Conservation (phyloP, 1,140 invertebrate genomes). For the Ceratosolen fusciceps region DNA sequence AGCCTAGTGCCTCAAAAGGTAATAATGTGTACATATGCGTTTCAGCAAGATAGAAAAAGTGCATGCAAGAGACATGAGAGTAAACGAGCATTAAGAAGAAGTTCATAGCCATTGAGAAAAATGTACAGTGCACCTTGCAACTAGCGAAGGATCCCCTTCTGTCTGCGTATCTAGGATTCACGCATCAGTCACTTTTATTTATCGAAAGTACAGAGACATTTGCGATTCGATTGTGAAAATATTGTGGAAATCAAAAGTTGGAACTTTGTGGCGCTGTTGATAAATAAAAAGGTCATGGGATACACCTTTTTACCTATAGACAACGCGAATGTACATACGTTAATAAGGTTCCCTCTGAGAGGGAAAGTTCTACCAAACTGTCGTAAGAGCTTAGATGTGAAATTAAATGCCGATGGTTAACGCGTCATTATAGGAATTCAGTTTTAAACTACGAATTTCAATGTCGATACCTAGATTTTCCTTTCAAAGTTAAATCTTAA, state of each 20-base stretch:
- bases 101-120: slow-evolving; percentile 28
- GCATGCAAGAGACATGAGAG: slow-evolving; percentile 42
- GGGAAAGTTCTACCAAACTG: slow-evolving; percentile 45
- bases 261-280: slow-evolving; percentile 34
- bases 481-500: slow-evolving; percentile 23
- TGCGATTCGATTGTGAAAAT: slow-evolving; percentile 31
- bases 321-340: slow-evolving; percentile 47
- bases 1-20: slow-evolving; percentile 49
- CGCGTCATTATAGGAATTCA: slow-evolving; percentile 23
- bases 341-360: slow-evolving; percentile 49
- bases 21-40: slow-evolving; percentile 47
- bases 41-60: slow-evolving; percentile 37
- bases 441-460: slow-evolving; percentile 20
- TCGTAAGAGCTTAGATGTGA: slow-evolving; percentile 47
- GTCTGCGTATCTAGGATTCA: slow-evolving; percentile 41
- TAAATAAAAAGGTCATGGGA: slow-evolving; percentile 33
- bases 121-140: slow-evolving; percentile 43
- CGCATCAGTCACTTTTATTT: slow-evolving; percentile 45
- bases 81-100: slow-evolving; percentile 22
- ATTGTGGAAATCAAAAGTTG: slow-evolving; percentile 47
- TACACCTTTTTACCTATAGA: slow-evolving; percentile 42
- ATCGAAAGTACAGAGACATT: slow-evolving; percentile 45
- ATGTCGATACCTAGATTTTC: slow-evolving; percentile 29
- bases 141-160: slow-evolving; percentile 32
- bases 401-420: slow-evolving; percentile 34